These are phyloP conservation scores for Austrofundulus limnaeus DNA, from an alignment of 2,113 vertebrate species.

Conservation along the genomic window DNA sequence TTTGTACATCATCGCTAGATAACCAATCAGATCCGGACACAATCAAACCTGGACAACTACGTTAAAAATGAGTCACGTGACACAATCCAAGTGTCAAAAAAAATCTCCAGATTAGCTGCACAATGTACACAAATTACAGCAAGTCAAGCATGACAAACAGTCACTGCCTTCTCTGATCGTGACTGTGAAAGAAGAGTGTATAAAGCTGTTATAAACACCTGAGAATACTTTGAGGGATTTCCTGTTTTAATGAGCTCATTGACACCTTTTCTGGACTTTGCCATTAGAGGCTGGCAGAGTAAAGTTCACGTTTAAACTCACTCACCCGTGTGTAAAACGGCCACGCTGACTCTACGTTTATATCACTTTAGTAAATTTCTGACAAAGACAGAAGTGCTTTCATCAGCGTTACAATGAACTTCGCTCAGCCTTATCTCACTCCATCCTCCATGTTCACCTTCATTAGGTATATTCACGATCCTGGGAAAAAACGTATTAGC, in stretches of 20 bases:
- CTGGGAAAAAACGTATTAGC: constrained; percentile 31
- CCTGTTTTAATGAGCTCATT: background rate
- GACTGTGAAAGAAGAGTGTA: background rate
- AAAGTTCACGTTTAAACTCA: background rate
- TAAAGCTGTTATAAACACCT: background rate
- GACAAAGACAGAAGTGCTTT: background rate
- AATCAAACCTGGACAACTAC: background rate
- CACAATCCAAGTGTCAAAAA: background rate
- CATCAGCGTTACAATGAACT: constrained; percentile 41
- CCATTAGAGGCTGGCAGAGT: background rate
- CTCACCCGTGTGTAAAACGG: background rate
- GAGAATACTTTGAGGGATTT: background rate
- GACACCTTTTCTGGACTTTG: constrained; percentile 4
- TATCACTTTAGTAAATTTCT: too few relatives aligned
- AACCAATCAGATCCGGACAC: background rate
- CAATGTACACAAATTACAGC: background rate
- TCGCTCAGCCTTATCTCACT: constrained; percentile 52
- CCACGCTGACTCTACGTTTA: too few relatives aligned
- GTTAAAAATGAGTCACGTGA: background rate
- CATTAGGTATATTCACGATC: constrained; percentile 37
- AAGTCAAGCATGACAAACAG: background rate
- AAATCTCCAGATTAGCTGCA: background rate
- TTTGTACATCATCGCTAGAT: background rate
- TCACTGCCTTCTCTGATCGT: background rate
- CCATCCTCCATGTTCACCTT: constrained; percentile 44